These are phyloP conservation scores for Knipowitschia caucasica DNA, from an alignment of 2,797 vertebrate genomes.

Conservation along the genomic window DNA sequence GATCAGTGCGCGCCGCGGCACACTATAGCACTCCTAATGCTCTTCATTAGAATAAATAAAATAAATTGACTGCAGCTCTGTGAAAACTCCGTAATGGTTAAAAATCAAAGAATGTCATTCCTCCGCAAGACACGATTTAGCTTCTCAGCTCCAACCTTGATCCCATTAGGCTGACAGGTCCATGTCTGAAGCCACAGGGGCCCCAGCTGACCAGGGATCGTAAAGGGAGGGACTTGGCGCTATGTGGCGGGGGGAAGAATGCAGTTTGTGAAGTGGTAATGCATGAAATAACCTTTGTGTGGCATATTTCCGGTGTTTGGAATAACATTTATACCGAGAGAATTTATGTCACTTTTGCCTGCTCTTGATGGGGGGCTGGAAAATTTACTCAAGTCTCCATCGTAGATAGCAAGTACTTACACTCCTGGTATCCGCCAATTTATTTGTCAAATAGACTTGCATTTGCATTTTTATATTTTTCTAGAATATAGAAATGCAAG, in stretches of 20 bases:
- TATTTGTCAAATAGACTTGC: too few relatives aligned
- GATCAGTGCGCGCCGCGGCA: conserved; percentile 95
- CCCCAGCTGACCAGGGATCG: conserved; percentile 73
- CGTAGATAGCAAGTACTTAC: too few relatives aligned
- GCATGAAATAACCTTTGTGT: conserved; percentile 79
- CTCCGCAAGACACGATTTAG: conserved; percentile 87
- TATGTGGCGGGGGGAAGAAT: conserved; percentile 56
- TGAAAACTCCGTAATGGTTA: conserved; percentile 99
- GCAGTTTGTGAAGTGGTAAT: conserved; percentile 75
- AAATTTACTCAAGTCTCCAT: neutral
- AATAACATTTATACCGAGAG: conserved; percentile 72
- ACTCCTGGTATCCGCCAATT: too few relatives aligned
- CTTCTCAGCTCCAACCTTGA: conserved; percentile 91
- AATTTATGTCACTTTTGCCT: conserved; percentile 67
- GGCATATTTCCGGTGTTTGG: conserved; percentile 68
- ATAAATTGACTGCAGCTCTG: conserved; percentile 99
- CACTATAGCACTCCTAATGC: conserved; percentile 99
- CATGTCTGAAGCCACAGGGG: conserved; percentile 66
- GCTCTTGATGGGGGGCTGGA: neutral
- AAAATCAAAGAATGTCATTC: conserved; percentile 98
- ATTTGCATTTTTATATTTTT: too few relatives aligned
- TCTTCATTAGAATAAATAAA: conserved; percentile 99
- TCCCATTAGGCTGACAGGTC: conserved; percentile 85
- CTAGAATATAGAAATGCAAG: too few relatives aligned
- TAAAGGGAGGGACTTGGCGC: conserved; percentile 70